Evolutionary conservation across 2,888 invertebrate genomes (phyloP).

Genomic region (Trypoxylon attenuatum): DNA sequence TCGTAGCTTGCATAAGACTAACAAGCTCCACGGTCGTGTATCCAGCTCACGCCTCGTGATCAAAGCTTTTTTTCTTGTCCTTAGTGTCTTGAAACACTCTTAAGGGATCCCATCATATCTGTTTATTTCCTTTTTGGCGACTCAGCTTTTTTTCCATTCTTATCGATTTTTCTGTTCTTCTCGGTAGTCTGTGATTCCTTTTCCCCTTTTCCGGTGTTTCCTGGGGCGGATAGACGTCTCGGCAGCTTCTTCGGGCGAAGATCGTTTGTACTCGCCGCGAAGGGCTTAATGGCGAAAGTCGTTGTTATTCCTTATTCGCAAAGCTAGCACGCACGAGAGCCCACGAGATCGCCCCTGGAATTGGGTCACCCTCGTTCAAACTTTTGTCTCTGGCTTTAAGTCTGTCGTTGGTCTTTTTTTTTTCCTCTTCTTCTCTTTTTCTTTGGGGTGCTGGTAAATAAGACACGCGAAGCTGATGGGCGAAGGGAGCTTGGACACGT

Average conservation of each 20-base stretch:
- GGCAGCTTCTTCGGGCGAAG: constrained; percentile 35
- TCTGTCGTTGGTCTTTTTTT: constrained; percentile 43
- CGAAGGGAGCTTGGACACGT: constrained; percentile 8
- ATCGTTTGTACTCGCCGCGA: constrained; percentile 34
- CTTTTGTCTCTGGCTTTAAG: constrained; percentile 43
- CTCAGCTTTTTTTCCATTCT: background rate
- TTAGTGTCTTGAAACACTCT: background rate
- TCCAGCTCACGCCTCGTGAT: background rate
- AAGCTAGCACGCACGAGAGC: constrained; percentile 17
- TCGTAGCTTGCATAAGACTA: constrained; percentile 29
- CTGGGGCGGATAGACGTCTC: no score
- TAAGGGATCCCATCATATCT: no score
- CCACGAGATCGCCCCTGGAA: constrained; percentile 32
- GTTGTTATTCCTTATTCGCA: constrained; percentile 49
- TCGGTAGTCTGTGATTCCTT: background rate
- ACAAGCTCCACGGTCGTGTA: constrained; percentile 9
- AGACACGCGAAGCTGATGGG: constrained; percentile 25
- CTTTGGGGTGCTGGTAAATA: constrained; percentile 7
- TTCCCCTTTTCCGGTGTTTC: no score
- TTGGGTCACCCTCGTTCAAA: constrained; percentile 42
- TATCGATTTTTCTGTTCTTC: background rate
- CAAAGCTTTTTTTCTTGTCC: background rate
- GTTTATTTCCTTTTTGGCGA: background rate
- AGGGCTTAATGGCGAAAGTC: constrained; percentile 43
- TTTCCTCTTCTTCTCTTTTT: background rate